Conservation (phyloP, 2,888 invertebrate species). For the Caenorhabditis sp. region DNA sequence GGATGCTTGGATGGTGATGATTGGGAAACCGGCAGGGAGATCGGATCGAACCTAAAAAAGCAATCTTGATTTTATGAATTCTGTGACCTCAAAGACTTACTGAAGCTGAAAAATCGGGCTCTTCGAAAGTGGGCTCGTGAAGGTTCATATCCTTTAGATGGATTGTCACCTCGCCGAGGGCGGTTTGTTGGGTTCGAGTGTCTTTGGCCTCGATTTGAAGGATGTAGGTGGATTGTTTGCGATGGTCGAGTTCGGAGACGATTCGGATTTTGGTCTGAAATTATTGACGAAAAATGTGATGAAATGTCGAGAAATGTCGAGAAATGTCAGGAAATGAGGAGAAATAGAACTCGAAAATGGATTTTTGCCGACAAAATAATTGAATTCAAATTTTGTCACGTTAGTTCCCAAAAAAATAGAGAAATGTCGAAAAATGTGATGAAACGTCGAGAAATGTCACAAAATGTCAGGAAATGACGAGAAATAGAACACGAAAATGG, state of each 20-base stretch:
- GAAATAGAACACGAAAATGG: no score
- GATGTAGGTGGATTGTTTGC: conserved; percentile 4
- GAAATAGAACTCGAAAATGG: no score
- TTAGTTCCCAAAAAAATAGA: no score
- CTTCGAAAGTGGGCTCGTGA: conserved; percentile 16
- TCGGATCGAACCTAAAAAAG: conserved; percentile 28
- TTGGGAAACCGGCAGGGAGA: conserved; percentile 32
- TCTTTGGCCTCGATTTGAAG: conserved; percentile 42
- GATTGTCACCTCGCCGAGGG: conserved; percentile 22
- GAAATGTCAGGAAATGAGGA: no score
- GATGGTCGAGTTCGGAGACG: conserved; percentile 15
- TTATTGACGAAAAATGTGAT: no score
- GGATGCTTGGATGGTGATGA: conserved; percentile 39
- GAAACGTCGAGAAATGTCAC: no score
- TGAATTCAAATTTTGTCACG: no score
- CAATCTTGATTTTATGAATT: background rate
- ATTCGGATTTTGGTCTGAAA: conserved; percentile 10
- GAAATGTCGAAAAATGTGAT: no score
- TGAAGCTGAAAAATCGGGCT: conserved; percentile 17
- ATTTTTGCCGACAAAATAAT: no score
- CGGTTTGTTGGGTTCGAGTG: conserved; percentile 12
- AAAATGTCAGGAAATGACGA: no score
- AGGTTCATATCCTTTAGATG: conserved; percentile 11
- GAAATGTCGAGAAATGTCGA: no score
- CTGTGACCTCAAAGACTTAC: no score